Evolutionary conservation across 2,113 vertebrate species (phyloP).

Genomic region (Myrmecophaga tridactyla): DNA sequence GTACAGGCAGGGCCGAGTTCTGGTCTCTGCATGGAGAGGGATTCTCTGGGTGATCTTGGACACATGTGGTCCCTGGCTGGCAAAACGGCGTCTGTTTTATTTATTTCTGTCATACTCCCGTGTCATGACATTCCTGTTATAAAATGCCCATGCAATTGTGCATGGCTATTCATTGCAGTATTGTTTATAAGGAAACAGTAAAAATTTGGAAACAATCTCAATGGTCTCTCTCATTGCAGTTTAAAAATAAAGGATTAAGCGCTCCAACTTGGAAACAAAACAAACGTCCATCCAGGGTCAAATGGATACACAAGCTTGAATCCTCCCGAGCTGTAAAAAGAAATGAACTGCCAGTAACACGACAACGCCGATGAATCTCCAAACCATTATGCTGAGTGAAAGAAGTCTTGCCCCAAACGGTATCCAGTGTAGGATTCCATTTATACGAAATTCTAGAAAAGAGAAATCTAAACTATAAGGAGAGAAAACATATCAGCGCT

Average conservation of each 20-base stretch:
- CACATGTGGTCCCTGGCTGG: not conserved
- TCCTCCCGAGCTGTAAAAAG: not conserved
- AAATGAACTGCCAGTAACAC: accelerated
- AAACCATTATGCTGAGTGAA: accelerated
- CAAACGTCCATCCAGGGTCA: too few relatives aligned
- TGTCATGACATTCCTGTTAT: not conserved
- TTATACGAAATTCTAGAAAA: not conserved
- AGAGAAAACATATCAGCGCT: not conserved
- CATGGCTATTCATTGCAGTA: not conserved
- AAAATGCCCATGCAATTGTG: not conserved
- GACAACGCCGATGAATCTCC: accelerated
- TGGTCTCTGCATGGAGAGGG: not conserved
- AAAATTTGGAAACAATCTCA: not conserved
- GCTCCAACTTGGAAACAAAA: not conserved
- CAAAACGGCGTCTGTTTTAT: not conserved
- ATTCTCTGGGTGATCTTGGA: not conserved
- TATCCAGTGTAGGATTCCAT: accelerated
- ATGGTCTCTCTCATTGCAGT: not conserved
- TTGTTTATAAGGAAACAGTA: not conserved
- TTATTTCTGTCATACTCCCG: not conserved
- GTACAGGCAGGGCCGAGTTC: not conserved
- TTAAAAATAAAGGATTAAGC: not conserved
- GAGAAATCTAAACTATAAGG: not conserved
- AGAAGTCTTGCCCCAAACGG: accelerated
- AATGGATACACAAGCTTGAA: not conserved